phyloP scores from a whole-genome alignment of 2,888 invertebrate species.

The Lasioglossum oenotherae region DNA sequence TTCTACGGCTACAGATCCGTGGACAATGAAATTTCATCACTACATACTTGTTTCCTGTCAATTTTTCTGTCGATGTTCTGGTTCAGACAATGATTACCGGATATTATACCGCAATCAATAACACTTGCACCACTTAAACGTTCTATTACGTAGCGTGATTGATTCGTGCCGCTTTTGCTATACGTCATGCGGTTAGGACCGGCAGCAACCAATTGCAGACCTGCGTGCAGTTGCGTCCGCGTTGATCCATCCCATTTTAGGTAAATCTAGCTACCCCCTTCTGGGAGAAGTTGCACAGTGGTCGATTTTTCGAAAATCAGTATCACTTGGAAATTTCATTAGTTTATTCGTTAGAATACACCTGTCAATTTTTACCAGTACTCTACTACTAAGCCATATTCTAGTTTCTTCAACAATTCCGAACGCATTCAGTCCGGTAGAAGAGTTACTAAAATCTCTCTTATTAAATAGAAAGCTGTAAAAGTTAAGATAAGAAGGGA shows the following conservation, averaged over 20 bases:
- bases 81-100: neutral
- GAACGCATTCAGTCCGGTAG: no score
- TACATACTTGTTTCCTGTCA: conserved; percentile 26
- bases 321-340: no score
- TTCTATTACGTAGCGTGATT: neutral
- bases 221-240: neutral
- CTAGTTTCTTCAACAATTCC: no score
- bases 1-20: conserved; percentile 25
- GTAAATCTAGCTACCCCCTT: neutral
- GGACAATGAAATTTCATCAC: conserved; percentile 28
- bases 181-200: neutral
- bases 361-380: no score
- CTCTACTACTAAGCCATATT: no score
- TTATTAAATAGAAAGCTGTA: neutral
- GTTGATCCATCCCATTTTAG: neutral
- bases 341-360: no score
- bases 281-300: no score
- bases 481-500: neutral
- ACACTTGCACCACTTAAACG: neutral
- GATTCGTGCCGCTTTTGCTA: neutral
- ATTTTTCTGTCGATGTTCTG: neutral
- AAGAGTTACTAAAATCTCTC: no score
- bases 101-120: neutral
- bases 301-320: no score
- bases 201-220: neutral